Percentiles rank a stretch among this genome's conserved stretches.
These are phyloP conservation scores for Leptobrachium leishanense DNA, from an alignment of 2,113 vertebrate genomes.

Conservation along the genomic window DNA sequence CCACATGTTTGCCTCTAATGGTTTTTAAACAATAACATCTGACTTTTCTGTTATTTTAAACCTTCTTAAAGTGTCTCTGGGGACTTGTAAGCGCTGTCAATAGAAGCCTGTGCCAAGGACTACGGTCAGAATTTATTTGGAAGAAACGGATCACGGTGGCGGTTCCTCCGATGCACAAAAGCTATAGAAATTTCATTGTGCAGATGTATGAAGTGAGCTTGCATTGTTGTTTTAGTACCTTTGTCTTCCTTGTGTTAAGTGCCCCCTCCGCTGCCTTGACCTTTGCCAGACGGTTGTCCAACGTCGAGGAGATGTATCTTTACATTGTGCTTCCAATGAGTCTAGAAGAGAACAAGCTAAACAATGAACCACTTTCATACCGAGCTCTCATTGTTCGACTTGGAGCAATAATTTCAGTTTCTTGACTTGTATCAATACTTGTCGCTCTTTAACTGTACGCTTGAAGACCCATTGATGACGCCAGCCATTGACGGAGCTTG, in stretches of 20 bases:
- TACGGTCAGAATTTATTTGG: neutral
- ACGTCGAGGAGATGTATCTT: neutral
- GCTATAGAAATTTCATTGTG: slow-evolving; percentile 3
- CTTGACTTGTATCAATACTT: slow-evolving; percentile 2
- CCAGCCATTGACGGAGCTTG: no score
- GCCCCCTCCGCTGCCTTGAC: slow-evolving; percentile 26
- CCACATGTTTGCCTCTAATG: slow-evolving; percentile 1
- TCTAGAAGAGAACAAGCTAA: slow-evolving; percentile 6
- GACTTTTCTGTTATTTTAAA: slow-evolving; percentile 1
- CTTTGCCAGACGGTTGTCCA: neutral
- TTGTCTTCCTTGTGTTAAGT: neutral
- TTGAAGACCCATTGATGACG: no score
- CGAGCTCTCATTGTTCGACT: neutral
- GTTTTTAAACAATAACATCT: neutral
- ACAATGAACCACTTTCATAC: slow-evolving; percentile 1
- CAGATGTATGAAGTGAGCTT: neutral
- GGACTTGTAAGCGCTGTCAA: neutral
- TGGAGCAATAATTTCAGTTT: slow-evolving; percentile 22
- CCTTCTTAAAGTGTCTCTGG: neutral
- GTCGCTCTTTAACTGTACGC: neutral
- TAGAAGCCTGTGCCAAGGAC: neutral
- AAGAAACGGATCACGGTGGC: neutral
- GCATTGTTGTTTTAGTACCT: slow-evolving; percentile 23
- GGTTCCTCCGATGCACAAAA: neutral
- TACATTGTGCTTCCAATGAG: slow-evolving; percentile 15